Base-by-base conservation (phyloP, 2,113 vertebrate species). In the Eulemur rufifrons region DNA sequence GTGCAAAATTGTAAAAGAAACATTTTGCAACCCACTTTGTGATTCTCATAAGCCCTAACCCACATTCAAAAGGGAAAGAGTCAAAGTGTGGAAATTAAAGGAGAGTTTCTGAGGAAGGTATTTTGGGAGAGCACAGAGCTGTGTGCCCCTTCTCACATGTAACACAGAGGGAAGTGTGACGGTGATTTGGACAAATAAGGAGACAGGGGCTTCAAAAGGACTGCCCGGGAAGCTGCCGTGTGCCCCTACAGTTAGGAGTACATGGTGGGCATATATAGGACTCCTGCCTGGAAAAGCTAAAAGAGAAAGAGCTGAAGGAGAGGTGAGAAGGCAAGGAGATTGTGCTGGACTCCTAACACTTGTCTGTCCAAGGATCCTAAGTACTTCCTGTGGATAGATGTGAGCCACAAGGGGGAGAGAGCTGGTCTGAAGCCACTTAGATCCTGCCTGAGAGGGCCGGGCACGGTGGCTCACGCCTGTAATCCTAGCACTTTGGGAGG, bases 51-150 rank as follows among this genome's bases (percentile, higher is more conserved):
- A 77, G 71, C 54, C 15, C 32, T 91, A 47, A 47, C 2, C 29
- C 90, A 69, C 21, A 73, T 74, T 80, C 71, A 94, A 97, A 97
- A 68, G 56, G 45, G 42, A 91, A 81, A 74, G 39, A 45, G 66
- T 37, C 71, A 81, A 81, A 88, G 23, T 87, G 81, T 27, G 52
- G 59, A 64, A 90, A 54, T 74, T 27, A 80, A 68, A 39, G 23
- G 21, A 86, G 27, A 15, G 27, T 74, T 61, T 78, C 27, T 47
- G 27, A 73, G 74, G 52, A 77, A 50, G 61, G 50, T 34, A 86
- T 84, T 64, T 27, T 37, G 54, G 80, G 56, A 50, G 37, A 66
- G 20, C 27, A 13, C 23, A 50, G 27, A 78, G 21, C 61, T 50
- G 25, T 34, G 25, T 50, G 50, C 34, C 34, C 29, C 11, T 92